Evolutionary conservation across 2,113 vertebrate genomes (phyloP).

Genomic region (Psittacula cyanocephala): DNA sequence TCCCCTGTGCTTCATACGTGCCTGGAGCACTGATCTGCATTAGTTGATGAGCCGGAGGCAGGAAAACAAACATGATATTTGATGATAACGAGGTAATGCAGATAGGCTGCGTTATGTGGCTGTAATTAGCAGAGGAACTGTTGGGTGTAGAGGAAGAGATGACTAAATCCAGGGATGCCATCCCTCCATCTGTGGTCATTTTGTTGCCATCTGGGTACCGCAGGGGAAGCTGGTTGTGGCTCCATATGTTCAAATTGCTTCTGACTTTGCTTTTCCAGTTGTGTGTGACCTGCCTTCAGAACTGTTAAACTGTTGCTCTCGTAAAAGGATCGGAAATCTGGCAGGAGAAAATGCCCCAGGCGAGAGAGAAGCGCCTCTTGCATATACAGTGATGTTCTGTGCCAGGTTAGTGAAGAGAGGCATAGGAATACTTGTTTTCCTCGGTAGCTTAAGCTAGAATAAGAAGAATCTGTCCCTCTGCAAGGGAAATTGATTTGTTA

Average conservation of each 20-base stretch:
- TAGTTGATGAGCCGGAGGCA: neutral
- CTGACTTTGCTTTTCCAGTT: neutral
- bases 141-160: neutral
- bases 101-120: neutral
- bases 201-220: neutral
- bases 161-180: neutral
- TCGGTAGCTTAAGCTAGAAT: neutral
- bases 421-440: neutral
- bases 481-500: neutral
- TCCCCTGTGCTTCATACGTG: neutral
- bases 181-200: neutral
- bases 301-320: neutral
- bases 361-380: neutral
- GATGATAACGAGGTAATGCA: neutral
- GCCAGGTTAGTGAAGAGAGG: neutral
- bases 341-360: neutral
- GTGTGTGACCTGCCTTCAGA: neutral
- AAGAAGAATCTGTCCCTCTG: neutral
- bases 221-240: neutral
- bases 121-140: neutral
- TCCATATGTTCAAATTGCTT: neutral
- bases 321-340: neutral
- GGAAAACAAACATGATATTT: neutral
- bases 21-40: neutral
- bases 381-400: neutral